A percentile compares a stretch with the other conserved stretches of the same genome.
These are phyloP conservation scores for Phymorhynchus buccinoides DNA, from an alignment of 1,140 invertebrate genomes.

Conservation along the genomic window DNA sequence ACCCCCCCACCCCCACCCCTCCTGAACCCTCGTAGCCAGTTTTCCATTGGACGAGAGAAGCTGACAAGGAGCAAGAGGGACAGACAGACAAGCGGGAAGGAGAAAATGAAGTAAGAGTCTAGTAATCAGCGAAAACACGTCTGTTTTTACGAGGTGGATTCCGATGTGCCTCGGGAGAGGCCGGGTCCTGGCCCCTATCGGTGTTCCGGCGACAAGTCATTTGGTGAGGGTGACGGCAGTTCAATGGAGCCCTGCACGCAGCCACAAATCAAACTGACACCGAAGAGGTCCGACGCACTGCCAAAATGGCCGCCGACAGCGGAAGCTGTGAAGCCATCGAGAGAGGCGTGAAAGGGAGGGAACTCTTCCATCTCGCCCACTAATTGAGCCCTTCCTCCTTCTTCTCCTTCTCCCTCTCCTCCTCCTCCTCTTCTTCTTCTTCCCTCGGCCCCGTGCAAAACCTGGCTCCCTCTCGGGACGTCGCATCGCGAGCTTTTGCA, in stretches of 20 bases:
- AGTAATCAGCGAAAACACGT: constrained; percentile 27
- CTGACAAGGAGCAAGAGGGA: background rate
- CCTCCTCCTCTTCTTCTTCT: too few relatives aligned
- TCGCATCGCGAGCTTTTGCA: background rate
- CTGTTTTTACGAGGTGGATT: constrained; percentile 20
- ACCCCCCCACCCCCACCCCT: background rate
- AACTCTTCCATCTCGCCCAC: constrained; percentile 16
- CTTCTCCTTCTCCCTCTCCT: too few relatives aligned
- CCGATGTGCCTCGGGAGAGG: constrained; percentile 24
- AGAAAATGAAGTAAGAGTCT: constrained; percentile 32
- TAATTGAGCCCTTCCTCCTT: constrained; percentile 37
- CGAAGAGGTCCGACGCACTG: background rate
- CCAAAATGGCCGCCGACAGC: constrained; percentile 40
- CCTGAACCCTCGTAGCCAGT: background rate
- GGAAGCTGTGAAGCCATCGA: constrained; percentile 37
- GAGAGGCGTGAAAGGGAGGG: constrained; percentile 31
- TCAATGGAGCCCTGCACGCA: constrained; percentile 21
- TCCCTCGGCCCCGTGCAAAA: background rate
- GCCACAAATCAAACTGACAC: constrained; percentile 40
- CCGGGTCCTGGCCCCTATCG: constrained; percentile 14
- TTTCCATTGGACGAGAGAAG: background rate
- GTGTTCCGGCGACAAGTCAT: constrained; percentile 34
- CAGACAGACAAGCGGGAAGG: background rate
- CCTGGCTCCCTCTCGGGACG: constrained; percentile 11
- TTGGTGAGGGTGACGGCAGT: constrained; percentile 16